These are phyloP conservation scores for Anguilla japonica DNA, from an alignment of 2,113 vertebrate genomes.

Conservation along the genomic window DNA sequence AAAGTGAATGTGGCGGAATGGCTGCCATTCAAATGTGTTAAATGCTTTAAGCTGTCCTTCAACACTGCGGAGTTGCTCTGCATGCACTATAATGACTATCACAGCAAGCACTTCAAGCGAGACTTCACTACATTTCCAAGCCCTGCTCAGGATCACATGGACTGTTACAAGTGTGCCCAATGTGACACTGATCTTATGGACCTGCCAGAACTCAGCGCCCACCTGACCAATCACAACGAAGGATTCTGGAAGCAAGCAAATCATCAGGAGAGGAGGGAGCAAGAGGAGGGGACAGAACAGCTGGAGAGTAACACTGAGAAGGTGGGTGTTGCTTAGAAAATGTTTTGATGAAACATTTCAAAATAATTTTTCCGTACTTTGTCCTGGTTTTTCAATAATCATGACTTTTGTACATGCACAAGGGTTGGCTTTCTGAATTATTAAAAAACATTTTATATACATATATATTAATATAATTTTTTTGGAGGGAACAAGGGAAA, in stretches of 20 bases:
- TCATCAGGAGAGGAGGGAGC: conserved; percentile 78
- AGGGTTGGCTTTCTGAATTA: no score
- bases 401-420: no score
- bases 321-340: conserved; percentile 61
- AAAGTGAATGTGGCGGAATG: conserved; percentile 64
- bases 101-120: conserved; percentile 71
- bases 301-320: conserved; percentile 71
- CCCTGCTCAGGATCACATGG: conserved; percentile 44
- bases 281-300: conserved; percentile 78
- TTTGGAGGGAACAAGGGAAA: no score
- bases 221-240: conserved; percentile 81
- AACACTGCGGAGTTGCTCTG: conserved; percentile 74
- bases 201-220: conserved; percentile 70
- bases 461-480: no score
- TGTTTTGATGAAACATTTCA: no score
- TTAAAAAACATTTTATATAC: no score
- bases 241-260: conserved; percentile 66
- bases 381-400: no score
- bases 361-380: no score
- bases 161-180: conserved; percentile 78
- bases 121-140: conserved; percentile 77
- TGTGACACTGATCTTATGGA: conserved; percentile 75
- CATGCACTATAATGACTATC: conserved; percentile 80
- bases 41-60: conserved; percentile 78
- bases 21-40: conserved; percentile 74